Conservation (phyloP, 2,797 vertebrate species). For the Hippoglossus hippoglossus region DNA sequence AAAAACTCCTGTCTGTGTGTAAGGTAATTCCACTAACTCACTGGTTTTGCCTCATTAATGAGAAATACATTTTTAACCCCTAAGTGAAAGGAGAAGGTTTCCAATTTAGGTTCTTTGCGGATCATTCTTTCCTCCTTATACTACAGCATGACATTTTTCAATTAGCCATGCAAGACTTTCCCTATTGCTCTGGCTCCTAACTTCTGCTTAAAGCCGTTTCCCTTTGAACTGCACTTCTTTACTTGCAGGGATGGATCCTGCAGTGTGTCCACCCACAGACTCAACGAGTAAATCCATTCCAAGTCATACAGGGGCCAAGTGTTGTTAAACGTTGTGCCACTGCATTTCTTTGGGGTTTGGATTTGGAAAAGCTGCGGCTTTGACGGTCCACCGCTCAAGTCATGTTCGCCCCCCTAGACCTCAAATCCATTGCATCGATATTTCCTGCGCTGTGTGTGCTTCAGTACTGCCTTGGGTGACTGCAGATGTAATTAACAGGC, state of each 20-base stretch:
- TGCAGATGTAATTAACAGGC: constrained; percentile 42
- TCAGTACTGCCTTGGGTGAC: constrained; percentile 15
- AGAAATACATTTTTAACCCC: no score
- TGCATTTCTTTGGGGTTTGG: background rate
- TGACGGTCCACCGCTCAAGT: constrained; percentile 22
- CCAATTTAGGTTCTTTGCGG: no score
- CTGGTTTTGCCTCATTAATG: no score
- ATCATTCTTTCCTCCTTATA: background rate
- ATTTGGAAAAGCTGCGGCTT: constrained; percentile 3
- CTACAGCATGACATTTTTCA: background rate
- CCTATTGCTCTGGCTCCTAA: background rate
- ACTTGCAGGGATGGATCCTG: constrained; percentile 1
- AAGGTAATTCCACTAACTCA: no score
- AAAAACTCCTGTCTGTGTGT: no score
- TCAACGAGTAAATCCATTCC: background rate
- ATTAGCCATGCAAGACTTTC: background rate
- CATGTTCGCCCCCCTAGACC: constrained; percentile 14
- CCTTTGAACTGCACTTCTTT: constrained; percentile 19
- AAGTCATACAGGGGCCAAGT: background rate
- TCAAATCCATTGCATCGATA: constrained; percentile 35
- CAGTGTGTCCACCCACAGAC: background rate
- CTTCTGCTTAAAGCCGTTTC: constrained; percentile 1
- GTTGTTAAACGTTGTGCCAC: constrained; percentile 4
- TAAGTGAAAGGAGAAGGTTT: no score
- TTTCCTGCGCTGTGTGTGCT: constrained; percentile 17